phyloP scores from a whole-genome alignment of 2,888 invertebrate genomes.

The Eupsilia transversa region DNA sequence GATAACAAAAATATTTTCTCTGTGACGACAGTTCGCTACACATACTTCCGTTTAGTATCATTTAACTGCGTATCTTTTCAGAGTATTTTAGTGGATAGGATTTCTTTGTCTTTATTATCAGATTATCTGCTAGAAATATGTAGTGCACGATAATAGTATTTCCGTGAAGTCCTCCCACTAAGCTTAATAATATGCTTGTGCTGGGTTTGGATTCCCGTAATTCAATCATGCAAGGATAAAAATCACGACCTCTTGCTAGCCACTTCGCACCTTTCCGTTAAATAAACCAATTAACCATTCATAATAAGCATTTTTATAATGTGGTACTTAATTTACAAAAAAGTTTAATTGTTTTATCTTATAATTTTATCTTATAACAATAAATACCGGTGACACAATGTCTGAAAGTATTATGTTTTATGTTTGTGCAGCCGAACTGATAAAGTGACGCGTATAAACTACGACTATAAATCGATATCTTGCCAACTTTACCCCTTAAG shows the following conservation, averaged over 20 bases:
- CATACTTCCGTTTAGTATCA: conserved; percentile 23
- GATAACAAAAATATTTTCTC: conserved; percentile 47
- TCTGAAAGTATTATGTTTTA: conserved; percentile 13
- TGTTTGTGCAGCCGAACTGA: conserved; percentile 6
- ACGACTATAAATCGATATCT: conserved; percentile 27
- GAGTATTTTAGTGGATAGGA: conserved; percentile 14
- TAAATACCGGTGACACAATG: conserved; percentile 25
- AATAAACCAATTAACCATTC: not conserved
- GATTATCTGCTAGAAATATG: conserved; percentile 6
- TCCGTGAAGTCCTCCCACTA: not conserved
- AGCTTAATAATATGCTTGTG: not conserved
- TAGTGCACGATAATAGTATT: not conserved
- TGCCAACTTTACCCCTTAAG: not conserved
- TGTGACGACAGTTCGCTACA: conserved; percentile 23
- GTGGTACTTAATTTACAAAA: no score
- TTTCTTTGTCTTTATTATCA: conserved; percentile 15
- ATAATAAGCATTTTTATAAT: conserved; percentile 9
- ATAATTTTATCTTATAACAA: conserved; percentile 18
- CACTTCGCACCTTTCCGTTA: not conserved
- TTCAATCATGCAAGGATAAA: not conserved
- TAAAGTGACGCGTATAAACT: conserved; percentile 20
- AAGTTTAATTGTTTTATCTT: no score
- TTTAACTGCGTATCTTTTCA: conserved; percentile 27
- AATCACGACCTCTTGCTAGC: no score
- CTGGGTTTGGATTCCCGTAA: not conserved